Evolutionary conservation across 2,888 invertebrate genomes (phyloP).

Genomic region (Apantesis nais): DNA sequence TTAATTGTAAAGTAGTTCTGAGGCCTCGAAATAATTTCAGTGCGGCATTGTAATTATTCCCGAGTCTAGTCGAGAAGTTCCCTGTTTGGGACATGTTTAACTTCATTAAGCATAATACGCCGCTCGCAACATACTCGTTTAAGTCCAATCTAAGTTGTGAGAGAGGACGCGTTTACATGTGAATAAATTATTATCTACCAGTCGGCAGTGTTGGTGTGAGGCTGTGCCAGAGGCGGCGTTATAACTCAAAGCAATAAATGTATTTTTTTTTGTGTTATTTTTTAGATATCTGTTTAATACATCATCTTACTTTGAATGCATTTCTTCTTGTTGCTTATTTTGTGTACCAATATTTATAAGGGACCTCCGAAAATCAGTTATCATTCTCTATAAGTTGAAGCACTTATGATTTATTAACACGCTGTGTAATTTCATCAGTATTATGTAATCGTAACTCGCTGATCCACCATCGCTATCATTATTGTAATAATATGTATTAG

Average conservation of each 20-base stretch:
- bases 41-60: conserved; percentile 60
- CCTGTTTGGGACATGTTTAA: conserved; percentile 79
- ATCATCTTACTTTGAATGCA: conserved; percentile 1
- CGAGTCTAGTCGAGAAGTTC: conserved; percentile 63
- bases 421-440: no score
- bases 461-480: no score
- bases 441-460: no score
- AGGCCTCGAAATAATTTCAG: conserved; percentile 51
- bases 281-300: conserved; percentile 29
- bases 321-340: no score
- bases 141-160: conserved; percentile 84
- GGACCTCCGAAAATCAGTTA: no score
- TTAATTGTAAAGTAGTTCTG: conserved; percentile 35
- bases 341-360: neutral
- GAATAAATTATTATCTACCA: conserved; percentile 83
- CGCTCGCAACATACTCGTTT: conserved; percentile 82
- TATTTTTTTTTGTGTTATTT: conserved; percentile 47
- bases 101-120: conserved; percentile 83
- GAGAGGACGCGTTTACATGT: conserved; percentile 79
- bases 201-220: conserved; percentile 66
- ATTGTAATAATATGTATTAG: no score
- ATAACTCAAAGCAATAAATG: conserved; percentile 50
- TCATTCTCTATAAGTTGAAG: no score
- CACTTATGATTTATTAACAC: no score
- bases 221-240: conserved; percentile 30